Conservation (phyloP, 2,888 invertebrate species). For the Cheiracanthium punctorium region DNA sequence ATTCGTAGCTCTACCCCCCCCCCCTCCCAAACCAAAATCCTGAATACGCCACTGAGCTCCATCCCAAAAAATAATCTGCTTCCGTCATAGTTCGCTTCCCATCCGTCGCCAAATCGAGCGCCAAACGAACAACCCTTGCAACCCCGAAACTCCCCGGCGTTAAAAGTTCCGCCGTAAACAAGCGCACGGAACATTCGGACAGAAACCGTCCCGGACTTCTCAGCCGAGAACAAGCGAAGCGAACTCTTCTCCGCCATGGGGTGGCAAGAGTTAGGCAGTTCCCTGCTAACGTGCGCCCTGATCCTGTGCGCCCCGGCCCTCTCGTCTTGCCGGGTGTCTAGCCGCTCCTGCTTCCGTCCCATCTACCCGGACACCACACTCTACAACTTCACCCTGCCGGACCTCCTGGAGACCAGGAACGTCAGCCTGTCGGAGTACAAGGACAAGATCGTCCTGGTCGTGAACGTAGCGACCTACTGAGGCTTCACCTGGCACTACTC, state of each 20-base stretch:
- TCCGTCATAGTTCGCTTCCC: too few relatives aligned
- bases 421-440: constrained; percentile 63
- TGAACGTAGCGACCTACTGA: constrained; percentile 79
- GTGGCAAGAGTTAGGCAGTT: constrained; percentile 32
- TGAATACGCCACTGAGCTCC: too few relatives aligned
- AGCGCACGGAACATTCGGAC: too few relatives aligned
- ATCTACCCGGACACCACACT: constrained; percentile 11
- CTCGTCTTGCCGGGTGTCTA: constrained; percentile 6
- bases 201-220: not conserved
- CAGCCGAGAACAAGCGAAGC: too few relatives aligned
- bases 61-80: too few relatives aligned
- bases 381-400: constrained; percentile 56
- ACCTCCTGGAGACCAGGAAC: constrained; percentile 54
- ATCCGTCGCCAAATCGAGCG: not conserved
- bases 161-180: not conserved
- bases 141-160: not conserved
- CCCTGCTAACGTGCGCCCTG: constrained; percentile 16
- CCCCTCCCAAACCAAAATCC: too few relatives aligned
- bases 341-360: constrained; percentile 39
- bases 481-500: constrained; percentile 77
- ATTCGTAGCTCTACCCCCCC: too few relatives aligned
- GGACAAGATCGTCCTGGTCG: constrained; percentile 75
- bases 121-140: not conserved
- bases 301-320: not conserved
- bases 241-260: constrained; percentile 28